These are phyloP conservation scores for Mormyrus iriodes DNA, from an alignment of 2,113 vertebrate genomes.

Conservation along the genomic window DNA sequence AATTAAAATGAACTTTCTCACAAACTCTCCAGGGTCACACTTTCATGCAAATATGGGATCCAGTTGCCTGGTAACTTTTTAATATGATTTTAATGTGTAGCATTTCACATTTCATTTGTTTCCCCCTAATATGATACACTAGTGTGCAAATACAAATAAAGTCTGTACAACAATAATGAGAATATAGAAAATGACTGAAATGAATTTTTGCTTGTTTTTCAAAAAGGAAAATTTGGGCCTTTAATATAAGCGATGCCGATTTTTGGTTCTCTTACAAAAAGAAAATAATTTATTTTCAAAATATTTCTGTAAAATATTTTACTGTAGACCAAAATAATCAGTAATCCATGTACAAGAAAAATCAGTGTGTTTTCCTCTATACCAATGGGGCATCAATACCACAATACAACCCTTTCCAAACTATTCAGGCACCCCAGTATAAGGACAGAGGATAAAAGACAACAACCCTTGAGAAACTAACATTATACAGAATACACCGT, in stretches of 20 bases:
- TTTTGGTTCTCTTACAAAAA: constrained; percentile 32
- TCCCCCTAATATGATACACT: constrained; percentile 29
- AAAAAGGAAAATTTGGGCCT: constrained; percentile 17
- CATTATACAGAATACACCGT: constrained; percentile 8
- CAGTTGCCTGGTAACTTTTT: not conserved
- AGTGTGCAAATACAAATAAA: constrained; percentile 24
- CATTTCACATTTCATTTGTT: constrained; percentile 15
- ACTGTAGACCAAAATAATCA: constrained; percentile 43
- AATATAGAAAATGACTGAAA: constrained; percentile 17
- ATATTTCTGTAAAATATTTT: constrained; percentile 57
- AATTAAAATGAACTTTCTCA: not conserved
- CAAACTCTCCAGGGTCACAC: not conserved
- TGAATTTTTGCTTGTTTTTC: constrained; percentile 25
- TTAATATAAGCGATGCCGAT: constrained; percentile 13
- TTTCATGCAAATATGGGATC: not conserved
- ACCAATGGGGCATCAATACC: constrained; percentile 14
- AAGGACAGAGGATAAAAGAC: not conserved
- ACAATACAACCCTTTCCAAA: not conserved
- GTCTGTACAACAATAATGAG: constrained; percentile 34
- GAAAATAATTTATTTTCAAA: constrained; percentile 56
- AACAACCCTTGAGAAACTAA: not conserved
- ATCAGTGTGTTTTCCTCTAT: constrained; percentile 34
- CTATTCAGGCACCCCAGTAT: not conserved
- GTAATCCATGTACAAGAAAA: constrained; percentile 48
- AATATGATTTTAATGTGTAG: not conserved